A percentile compares a stretch with the other conserved stretches of the same genome.
These are phyloP conservation scores for Mus minutoides DNA, from an alignment of 2,797 vertebrate species.

Conservation along the genomic window DNA sequence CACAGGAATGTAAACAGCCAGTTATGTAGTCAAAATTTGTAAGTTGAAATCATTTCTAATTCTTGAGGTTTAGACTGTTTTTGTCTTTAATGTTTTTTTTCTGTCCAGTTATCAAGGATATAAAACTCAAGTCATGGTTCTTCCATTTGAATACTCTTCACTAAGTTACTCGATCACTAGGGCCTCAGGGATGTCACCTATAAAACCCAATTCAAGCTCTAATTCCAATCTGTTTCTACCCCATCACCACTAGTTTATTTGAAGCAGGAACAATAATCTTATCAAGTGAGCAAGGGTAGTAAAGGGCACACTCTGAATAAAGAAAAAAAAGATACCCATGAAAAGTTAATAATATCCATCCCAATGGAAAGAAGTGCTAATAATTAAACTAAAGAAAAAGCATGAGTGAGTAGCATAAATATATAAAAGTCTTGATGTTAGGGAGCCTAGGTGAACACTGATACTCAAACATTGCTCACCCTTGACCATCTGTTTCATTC, in stretches of 20 bases:
- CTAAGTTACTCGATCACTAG: neutral
- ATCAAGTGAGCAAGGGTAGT: neutral
- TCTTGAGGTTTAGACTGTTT: neutral
- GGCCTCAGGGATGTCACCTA: neutral
- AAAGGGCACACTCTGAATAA: neutral
- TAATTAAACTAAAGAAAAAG: conserved; percentile 2
- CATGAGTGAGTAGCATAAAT: neutral
- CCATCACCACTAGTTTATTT: neutral
- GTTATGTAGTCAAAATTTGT: neutral
- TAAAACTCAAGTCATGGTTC: neutral
- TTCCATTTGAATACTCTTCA: neutral
- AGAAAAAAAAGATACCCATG: neutral
- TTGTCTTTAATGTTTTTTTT: neutral
- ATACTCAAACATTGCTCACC: neutral
- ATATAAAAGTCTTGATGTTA: neutral
- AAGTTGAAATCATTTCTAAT: neutral
- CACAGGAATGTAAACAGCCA: neutral
- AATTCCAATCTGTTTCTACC: neutral
- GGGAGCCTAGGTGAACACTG: neutral
- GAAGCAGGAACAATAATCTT: neutral
- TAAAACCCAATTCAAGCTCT: neutral
- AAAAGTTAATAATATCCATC: neutral
- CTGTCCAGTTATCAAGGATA: neutral
- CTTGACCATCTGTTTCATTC: neutral
- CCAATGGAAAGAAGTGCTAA: neutral